Conservation (phyloP, 2,113 vertebrate species). For the Halcyon senegalensis region DNA sequence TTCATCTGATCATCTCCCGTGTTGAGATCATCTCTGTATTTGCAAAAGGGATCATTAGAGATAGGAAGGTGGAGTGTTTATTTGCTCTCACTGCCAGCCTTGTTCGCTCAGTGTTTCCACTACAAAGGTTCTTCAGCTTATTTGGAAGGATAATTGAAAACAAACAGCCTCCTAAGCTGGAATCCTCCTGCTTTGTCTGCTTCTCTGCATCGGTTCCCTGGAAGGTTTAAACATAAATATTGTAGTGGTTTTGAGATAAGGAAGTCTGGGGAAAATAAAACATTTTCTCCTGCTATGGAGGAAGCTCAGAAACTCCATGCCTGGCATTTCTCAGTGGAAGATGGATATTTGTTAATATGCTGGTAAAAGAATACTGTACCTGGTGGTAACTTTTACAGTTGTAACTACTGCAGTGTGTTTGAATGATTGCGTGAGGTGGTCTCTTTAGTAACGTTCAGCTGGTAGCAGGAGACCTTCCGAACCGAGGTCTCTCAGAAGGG, state of each 20-base stretch:
- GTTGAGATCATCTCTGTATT: neutral
- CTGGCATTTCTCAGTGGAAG: accelerated
- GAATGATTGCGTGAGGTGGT: neutral
- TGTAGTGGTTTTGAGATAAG: neutral
- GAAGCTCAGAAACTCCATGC: neutral
- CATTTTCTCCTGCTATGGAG: neutral
- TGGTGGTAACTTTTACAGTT: neutral
- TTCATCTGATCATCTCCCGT: neutral
- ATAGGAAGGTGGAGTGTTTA: neutral
- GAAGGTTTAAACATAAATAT: slow-evolving; percentile 12
- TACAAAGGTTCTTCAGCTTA: neutral
- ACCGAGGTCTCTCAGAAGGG: neutral
- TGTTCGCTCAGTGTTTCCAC: neutral
- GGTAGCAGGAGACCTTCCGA: neutral
- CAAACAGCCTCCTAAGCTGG: neutral
- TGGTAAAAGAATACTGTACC: neutral
- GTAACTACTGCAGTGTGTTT: neutral
- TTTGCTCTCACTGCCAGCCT: slow-evolving; percentile 2
- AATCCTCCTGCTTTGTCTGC: neutral
- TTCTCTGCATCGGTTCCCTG: neutral
- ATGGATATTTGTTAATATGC: neutral
- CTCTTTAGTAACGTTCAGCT: neutral
- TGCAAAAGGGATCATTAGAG: neutral
- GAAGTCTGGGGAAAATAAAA: neutral
- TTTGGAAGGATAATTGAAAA: slow-evolving; percentile 35